Evolutionary conservation across 2,797 vertebrate species (phyloP), one percentile per base, ranked within the genome.

Genomic region (Ispidina lecontei): DNA sequence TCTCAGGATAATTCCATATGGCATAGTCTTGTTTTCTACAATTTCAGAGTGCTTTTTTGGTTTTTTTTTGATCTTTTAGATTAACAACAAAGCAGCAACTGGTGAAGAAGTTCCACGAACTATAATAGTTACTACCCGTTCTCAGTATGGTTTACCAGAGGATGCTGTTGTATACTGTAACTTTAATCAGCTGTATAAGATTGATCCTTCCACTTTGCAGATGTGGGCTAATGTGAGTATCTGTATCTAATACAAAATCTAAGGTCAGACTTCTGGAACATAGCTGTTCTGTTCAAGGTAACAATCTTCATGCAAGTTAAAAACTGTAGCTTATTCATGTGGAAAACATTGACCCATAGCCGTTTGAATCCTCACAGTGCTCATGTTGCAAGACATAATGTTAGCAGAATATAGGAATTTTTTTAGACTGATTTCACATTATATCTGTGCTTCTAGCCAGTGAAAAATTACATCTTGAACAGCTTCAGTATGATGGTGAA

Each of bases 181-280:
- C 97, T 99, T 99, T 67, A 99, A 99, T 96, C 99, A 99, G 97
- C 98, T 99, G 17, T 99, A 99, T 95, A 99, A 99, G 97, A 99
- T 99, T 49, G 99, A 99, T 90, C 99, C 99, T 22, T 98, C 99
- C 55, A 99, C 99, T 51, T 97, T 99, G 83, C 99, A 99, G 96
- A 99, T 99, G 99, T 99, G 99, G 99, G 99, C 99, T 94, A 99
- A 99, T 75, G 99, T 99, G 97, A 98, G 98, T 97, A 83, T 69
- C 23, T 60, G 5, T 68, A 7, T 55, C n/a, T 65, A n/a, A 9
- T 5, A 37, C 0, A 2, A 62, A 87, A n/a, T 25, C 6, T 20
- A 21, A 67, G 39, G 21, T 72, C 31, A 75, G 39, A 37, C 26
- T 84, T 74, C 2, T 23, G 65, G 54, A 47, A 47, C 6, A 2